A percentile compares a stretch with the other conserved stretches of the same genome.
Evolutionary conservation across 2,113 vertebrate genomes (phyloP).

Genomic region (Takifugu bimaculatus): DNA sequence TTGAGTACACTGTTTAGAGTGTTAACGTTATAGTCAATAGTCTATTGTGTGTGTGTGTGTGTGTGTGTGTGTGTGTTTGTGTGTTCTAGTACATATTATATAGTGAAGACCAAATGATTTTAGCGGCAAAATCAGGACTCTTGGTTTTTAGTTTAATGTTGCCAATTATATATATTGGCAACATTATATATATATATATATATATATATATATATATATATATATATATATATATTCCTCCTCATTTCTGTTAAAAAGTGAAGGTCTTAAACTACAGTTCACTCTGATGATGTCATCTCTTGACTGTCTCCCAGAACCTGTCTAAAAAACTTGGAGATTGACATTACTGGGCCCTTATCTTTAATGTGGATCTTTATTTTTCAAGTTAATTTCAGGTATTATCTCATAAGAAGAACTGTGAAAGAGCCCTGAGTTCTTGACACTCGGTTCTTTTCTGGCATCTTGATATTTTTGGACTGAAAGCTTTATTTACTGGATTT

Average conservation of each 20-base stretch:
- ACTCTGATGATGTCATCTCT: conserved; percentile 11
- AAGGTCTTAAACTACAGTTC: background rate
- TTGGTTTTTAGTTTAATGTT: background rate
- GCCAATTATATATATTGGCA: background rate
- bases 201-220: too few relatives aligned
- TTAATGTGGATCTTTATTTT: too few relatives aligned
- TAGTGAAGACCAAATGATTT: background rate
- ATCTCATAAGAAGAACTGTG: conserved; percentile 21
- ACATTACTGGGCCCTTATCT: too few relatives aligned
- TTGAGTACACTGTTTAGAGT: background rate
- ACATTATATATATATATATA: too few relatives aligned
- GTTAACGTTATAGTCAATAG: too few relatives aligned
- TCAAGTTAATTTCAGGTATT: conserved; percentile 23
- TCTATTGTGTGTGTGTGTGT: too few relatives aligned
- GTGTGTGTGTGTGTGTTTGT: too few relatives aligned
- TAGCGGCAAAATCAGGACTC: background rate
- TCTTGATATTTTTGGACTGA: too few relatives aligned
- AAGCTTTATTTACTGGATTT: conserved; percentile 22
- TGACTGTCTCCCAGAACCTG: conserved; percentile 5
- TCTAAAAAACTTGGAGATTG: background rate
- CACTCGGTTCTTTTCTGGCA: too few relatives aligned
- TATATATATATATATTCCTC: too few relatives aligned
- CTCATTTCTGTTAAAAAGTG: too few relatives aligned
- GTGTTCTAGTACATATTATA: background rate
- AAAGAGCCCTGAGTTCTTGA: background rate